phyloP scores from a whole-genome alignment of 2,113 vertebrate genomes.

The Desmodus rotundus region DNA sequence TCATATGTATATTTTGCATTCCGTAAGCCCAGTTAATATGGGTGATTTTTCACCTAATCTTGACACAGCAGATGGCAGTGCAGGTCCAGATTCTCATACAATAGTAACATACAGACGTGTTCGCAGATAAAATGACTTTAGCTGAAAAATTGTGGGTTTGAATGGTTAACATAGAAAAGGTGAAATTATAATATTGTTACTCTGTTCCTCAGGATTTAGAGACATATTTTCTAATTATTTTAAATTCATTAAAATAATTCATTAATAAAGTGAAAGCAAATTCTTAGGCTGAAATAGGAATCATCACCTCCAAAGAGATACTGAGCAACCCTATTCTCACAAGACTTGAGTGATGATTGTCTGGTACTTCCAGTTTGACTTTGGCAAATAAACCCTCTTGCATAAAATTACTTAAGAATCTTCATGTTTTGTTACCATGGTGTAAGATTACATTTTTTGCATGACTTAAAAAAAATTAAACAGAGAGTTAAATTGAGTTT shows the following conservation, averaged over 20 bases:
- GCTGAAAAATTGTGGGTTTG: neutral
- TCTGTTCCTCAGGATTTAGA: neutral
- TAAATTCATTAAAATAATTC: neutral
- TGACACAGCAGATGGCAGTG: slow-evolving; percentile 64
- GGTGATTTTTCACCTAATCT: neutral
- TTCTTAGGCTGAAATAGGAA: slow-evolving; percentile 3
- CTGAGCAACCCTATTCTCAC: neutral
- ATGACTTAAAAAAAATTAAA: neutral
- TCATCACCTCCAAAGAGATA: neutral
- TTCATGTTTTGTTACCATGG: neutral
- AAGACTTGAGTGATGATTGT: neutral
- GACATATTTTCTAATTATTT: slow-evolving; percentile 28
- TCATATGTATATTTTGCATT: neutral
- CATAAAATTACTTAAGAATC: neutral
- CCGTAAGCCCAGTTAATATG: neutral
- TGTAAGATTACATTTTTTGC: neutral
- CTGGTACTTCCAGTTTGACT: neutral
- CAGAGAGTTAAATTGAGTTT: neutral
- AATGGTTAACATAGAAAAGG: slow-evolving; percentile 6
- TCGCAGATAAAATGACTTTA: slow-evolving; percentile 2
- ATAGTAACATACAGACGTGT: neutral
- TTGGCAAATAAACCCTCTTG: neutral
- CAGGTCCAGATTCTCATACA: neutral
- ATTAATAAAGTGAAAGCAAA: slow-evolving; percentile 27
- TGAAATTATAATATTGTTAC: neutral